Base-by-base conservation (phyloP, 2,888 invertebrate species). In the Masnerella sp. region DNA sequence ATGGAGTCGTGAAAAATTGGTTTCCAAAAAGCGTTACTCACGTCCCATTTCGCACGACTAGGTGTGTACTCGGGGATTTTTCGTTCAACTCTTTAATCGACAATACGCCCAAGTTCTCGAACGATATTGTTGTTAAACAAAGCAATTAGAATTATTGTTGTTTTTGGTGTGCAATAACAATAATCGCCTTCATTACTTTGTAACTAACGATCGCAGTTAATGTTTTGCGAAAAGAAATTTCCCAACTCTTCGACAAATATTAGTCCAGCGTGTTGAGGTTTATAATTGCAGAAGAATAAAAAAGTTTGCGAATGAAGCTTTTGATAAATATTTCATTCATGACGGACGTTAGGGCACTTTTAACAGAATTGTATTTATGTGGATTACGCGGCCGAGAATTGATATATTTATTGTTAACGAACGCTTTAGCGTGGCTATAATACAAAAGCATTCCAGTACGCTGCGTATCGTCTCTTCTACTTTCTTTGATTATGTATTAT, bases 1-100 rank as follows among this genome's bases (percentile, higher is more conserved):
- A 56, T 42, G 52, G 38, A 15, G 18, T 25, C 5, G 36, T 38
- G 49, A 52, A 38, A 52, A 38, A 52, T 52, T 52, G 38, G 34
- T 25, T 52, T 15, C 15, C 15, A 2, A 42, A 54, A 42, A 38
- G 40, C 52, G 8, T 28, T 28, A 17, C 28, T 20, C 45, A 9
- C 25, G 45, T 45, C 15, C 28, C 15, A 28, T 28, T 28, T 45
- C 28, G 14, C 28, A 28, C 45, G 9, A 9, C 45, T 45, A 45
- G 45, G 28, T 15, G 45, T 45, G 45, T 28, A 17, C 47, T 32
- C 17, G 3, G 4, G 15, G 5, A 28, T 54, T 54, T 38, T 54
- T 30, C 17, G 15, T 8, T 2, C 12, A 7, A 5, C 5, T 47
- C 15, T 11, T 30, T 32, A 47, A 47, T 47, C 32, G 30, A 12